These are phyloP conservation scores for Paramormyrops hopkinsi DNA, from an alignment of 2,797 vertebrate species.

Conservation along the genomic window DNA sequence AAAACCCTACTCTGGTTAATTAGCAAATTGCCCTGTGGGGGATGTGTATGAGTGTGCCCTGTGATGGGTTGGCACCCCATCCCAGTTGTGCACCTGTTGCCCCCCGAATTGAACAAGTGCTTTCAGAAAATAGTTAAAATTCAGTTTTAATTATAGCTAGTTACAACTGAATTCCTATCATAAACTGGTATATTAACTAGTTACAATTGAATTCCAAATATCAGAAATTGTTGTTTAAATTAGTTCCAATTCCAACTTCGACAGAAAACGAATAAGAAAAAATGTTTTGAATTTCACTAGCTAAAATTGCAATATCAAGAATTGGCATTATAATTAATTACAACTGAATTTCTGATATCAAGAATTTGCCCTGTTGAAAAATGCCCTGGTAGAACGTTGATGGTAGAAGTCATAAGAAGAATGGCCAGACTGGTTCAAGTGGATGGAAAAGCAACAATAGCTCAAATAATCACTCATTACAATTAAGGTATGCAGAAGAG, in stretches of 20 bases:
- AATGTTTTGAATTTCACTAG: neutral
- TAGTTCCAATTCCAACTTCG: neutral
- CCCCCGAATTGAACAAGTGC: too few species aligned
- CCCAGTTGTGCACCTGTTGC: too few species aligned
- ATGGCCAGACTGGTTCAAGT: neutral
- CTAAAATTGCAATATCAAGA: neutral
- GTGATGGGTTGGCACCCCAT: too few species aligned
- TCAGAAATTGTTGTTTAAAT: neutral
- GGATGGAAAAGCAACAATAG: neutral
- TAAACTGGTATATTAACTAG: neutral
- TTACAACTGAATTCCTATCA: neutral
- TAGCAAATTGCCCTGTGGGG: too few species aligned
- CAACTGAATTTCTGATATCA: neutral
- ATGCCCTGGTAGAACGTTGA: neutral
- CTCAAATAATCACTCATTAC: neutral
- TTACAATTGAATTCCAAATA: neutral
- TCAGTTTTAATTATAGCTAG: too few species aligned
- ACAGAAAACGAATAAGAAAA: neutral
- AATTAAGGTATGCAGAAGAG: neutral
- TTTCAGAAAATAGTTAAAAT: too few species aligned
- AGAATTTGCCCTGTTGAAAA: neutral
- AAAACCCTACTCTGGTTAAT: too few species aligned
- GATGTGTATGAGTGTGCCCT: too few species aligned
- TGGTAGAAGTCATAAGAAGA: neutral
- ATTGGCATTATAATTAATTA: neutral